phyloP scores from a whole-genome alignment of 1,140 invertebrate species.

The Antheraea pernyi region DNA sequence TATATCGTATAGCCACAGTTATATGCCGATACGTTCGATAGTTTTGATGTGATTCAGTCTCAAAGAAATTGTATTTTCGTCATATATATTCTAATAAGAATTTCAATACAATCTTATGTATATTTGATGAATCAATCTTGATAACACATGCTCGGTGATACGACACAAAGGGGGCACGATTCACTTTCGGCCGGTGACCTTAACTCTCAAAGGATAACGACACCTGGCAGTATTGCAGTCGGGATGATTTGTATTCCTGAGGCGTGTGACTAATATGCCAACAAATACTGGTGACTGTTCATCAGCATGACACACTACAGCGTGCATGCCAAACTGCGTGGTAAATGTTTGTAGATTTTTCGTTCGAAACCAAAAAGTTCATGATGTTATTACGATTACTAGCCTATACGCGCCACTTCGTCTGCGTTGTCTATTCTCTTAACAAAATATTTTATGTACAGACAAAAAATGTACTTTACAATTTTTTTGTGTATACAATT shows the following conservation, averaged over 20 bases:
- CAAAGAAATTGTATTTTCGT: no score
- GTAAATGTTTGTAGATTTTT: neutral
- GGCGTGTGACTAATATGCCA: slow-evolving; percentile 7
- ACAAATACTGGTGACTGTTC: slow-evolving; percentile 3
- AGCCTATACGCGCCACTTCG: no score
- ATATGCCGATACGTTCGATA: no score
- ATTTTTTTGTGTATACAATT: no score
- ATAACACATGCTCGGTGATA: neutral
- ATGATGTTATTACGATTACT: no score
- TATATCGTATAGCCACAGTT: no score
- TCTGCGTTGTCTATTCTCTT: no score
- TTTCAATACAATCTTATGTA: neutral
- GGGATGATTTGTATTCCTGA: slow-evolving; percentile 37
- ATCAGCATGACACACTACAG: neutral
- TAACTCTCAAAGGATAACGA: slow-evolving; percentile 43
- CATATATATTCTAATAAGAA: neutral
- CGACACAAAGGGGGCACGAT: slow-evolving; percentile 22
- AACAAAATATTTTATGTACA: no score
- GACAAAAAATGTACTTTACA: no score
- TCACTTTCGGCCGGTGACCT: slow-evolving; percentile 58
- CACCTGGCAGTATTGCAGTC: slow-evolving; percentile 30
- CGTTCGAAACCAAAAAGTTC: no score
- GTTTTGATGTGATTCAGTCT: no score
- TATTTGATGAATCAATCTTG: neutral
- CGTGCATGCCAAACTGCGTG: slow-evolving; percentile 19